phyloP scores from a whole-genome alignment of 1,140 invertebrate species.

The Theocolax elegans region DNA sequence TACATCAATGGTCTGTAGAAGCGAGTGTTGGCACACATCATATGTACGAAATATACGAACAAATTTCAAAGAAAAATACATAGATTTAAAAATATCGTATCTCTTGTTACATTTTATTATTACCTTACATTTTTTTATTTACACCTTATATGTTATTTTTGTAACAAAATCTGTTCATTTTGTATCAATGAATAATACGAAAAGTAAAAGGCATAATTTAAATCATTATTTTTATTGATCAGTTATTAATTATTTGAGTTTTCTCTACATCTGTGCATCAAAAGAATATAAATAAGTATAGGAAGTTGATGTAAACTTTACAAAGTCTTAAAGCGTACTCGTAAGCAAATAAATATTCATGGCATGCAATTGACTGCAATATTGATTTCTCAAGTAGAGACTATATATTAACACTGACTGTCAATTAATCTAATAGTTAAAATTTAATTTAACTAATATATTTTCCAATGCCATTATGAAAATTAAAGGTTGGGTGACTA shows the following conservation, averaged over 20 bases:
- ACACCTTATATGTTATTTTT: no score
- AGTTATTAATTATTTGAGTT: no score
- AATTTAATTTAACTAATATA: no score
- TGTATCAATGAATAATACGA: no score
- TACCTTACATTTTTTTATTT: no score
- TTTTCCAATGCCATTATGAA: background rate
- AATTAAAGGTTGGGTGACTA: background rate
- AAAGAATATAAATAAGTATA: no score
- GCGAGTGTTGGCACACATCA: slow-evolving; percentile 40
- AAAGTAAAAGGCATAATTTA: no score
- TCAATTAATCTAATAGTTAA: background rate
- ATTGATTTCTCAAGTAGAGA: slow-evolving; percentile 15
- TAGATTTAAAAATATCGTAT: slow-evolving; percentile 34
- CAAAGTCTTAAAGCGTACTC: slow-evolving; percentile 25
- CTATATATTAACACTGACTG: slow-evolving; percentile 18
- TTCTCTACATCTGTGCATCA: no score
- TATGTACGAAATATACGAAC: slow-evolving; percentile 40
- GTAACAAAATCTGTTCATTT: no score
- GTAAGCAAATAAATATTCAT: slow-evolving; percentile 13
- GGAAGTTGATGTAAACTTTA: no score
- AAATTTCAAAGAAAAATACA: slow-evolving; percentile 38
- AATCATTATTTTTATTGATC: no score
- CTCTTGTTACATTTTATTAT: no score
- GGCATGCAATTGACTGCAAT: background rate
- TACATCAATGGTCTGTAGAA: slow-evolving; percentile 14